phyloP scores from a whole-genome alignment of 2,113 vertebrate genomes.

The Eclectus roratus region DNA sequence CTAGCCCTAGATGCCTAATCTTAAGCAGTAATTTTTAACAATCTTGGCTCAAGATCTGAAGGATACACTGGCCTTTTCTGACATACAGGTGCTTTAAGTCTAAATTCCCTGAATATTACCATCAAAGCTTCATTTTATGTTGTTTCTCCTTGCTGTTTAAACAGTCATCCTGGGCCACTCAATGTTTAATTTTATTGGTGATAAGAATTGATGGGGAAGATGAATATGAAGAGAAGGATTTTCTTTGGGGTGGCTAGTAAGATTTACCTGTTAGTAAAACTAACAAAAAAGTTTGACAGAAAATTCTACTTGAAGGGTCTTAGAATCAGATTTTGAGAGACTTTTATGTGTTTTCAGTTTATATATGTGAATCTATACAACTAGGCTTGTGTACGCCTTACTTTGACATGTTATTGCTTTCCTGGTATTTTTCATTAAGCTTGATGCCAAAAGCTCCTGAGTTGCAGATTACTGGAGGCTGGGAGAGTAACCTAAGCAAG shows the following conservation, averaged over 20 bases:
- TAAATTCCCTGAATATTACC: not conserved
- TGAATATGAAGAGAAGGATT: not conserved
- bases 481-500: not conserved
- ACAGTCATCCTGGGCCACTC: not conserved
- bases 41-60: not conserved
- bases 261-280: not conserved
- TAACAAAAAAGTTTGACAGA: not conserved
- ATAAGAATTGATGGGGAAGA: not conserved
- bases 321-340: not conserved
- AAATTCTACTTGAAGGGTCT: not conserved
- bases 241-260: not conserved
- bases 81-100: not conserved
- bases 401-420: slow-evolving; percentile 24
- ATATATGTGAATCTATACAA: not conserved
- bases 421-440: slow-evolving; percentile 53
- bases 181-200: not conserved
- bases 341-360: not conserved
- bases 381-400: not conserved
- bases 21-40: not conserved
- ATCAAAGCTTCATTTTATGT: not conserved
- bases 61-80: not conserved
- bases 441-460: slow-evolving; percentile 16
- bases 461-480: not conserved
- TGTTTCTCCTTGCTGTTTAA: not conserved
- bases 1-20: not conserved